A percentile compares a stretch with the other conserved stretches of the same genome.
These are phyloP conservation scores for Sebastes diaconus DNA, from an alignment of 2,797 vertebrate genomes.

Conservation along the genomic window DNA sequence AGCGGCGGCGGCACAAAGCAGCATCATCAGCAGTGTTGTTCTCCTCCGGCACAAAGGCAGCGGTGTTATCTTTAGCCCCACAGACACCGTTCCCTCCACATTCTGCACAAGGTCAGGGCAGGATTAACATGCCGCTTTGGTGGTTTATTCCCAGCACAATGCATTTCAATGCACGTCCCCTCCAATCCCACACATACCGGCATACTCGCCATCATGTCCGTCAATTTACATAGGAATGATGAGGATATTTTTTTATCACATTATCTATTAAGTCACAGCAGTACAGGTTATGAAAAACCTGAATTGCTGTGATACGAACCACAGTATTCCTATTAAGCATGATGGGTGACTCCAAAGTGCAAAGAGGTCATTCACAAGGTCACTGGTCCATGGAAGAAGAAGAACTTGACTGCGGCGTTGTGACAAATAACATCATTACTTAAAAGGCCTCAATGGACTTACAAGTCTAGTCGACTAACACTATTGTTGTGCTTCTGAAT, in stretches of 20 bases:
- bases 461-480: slow-evolving; percentile 49
- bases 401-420: slow-evolving; percentile 22
- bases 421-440: slow-evolving; percentile 44
- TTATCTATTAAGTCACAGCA: not conserved
- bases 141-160: slow-evolving; percentile 69
- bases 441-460: slow-evolving; percentile 52
- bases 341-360: not conserved
- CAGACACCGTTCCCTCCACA: slow-evolving; percentile 67
- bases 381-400: slow-evolving; percentile 1
- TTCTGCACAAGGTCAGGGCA: slow-evolving; percentile 75
- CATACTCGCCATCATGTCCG: not conserved
- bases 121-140: slow-evolving; percentile 74
- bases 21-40: slow-evolving; percentile 77
- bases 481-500: slow-evolving; percentile 54
- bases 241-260: not conserved
- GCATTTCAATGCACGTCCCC: slow-evolving; percentile 61
- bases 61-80: slow-evolving; percentile 74
- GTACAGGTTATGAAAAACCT: not conserved
- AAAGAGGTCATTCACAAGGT: slow-evolving; percentile 31
- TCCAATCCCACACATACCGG: slow-evolving; percentile 2
- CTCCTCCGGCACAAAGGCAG: slow-evolving; percentile 74
- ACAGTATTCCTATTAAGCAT: not conserved
- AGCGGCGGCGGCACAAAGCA: slow-evolving; percentile 60
- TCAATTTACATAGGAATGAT: slow-evolving; percentile 4
- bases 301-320: not conserved